phyloP scores from a whole-genome alignment of 2,797 vertebrate species.

The Pitangus sulphuratus region DNA sequence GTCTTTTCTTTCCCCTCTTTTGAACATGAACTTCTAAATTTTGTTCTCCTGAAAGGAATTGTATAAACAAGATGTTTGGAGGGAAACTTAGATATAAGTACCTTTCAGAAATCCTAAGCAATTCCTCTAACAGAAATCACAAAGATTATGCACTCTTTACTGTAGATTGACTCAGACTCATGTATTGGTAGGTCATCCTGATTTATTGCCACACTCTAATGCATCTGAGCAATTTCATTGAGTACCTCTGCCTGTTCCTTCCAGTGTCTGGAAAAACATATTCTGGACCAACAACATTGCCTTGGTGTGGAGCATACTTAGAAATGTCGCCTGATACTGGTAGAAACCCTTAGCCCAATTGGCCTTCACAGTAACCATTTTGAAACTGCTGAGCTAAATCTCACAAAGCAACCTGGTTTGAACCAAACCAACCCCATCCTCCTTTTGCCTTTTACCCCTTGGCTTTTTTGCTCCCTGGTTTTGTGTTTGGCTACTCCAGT shows the following conservation, averaged over 20 bases:
- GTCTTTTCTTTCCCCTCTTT: rapidly evolving
- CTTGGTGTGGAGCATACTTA: background rate
- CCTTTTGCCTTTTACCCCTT: background rate
- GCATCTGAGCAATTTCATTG: background rate
- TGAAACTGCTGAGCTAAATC: background rate
- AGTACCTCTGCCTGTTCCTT: background rate
- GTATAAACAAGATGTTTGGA: rapidly evolving
- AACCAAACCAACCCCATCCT: background rate
- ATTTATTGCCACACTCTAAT: background rate
- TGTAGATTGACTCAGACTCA: background rate
- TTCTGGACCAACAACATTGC: background rate
- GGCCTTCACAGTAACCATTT: background rate
- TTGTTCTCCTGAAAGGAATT: background rate
- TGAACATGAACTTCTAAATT: background rate
- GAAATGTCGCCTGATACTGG: background rate
- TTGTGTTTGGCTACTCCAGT: background rate
- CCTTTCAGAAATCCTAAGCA: background rate
- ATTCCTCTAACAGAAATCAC: background rate
- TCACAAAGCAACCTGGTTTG: background rate
- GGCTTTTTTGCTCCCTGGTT: background rate
- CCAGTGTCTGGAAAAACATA: background rate
- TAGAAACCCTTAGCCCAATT: background rate
- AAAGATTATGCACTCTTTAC: background rate
- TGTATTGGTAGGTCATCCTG: background rate
- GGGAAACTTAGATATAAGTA: background rate